phyloP scores from a whole-genome alignment of 2,113 vertebrate species.

The Psephotus haematonotus region DNA sequence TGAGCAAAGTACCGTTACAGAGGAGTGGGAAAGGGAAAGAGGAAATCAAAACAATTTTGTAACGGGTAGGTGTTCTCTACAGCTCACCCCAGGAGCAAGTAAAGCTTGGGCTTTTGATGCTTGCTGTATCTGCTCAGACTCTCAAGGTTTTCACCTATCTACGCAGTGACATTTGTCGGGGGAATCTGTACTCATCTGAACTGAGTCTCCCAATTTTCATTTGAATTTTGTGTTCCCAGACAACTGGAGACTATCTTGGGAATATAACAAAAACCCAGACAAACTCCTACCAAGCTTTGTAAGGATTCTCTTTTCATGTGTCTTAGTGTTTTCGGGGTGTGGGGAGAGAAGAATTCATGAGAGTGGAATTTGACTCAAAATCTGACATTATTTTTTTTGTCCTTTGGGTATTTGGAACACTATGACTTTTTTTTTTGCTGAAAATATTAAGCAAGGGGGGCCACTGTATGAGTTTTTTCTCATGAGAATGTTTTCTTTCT shows the following conservation, averaged over 20 bases:
- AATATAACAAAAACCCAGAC: neutral
- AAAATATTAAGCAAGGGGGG: neutral
- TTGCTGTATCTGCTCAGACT: neutral
- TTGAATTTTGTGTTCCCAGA: neutral
- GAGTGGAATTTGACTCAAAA: neutral
- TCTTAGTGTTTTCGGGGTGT: neutral
- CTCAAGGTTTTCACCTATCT: neutral
- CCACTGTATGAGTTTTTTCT: neutral
- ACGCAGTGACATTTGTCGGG: neutral
- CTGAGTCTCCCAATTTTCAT: neutral
- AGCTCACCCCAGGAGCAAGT: neutral
- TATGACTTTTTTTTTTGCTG: neutral
- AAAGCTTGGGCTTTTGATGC: neutral
- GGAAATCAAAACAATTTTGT: slow-evolving; percentile 22
- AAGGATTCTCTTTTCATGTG: neutral
- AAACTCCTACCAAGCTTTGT: neutral
- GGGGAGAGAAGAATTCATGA: neutral
- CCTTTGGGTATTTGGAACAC: neutral
- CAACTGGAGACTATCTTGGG: neutral
- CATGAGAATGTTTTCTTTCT: neutral
- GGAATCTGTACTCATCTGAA: neutral
- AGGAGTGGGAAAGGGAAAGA: slow-evolving; percentile 10
- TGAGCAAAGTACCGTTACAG: neutral
- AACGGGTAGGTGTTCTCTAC: neutral
- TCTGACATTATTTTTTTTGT: neutral